These are phyloP conservation scores for Melieria crassipennis DNA, from an alignment of 2,888 invertebrate species.

Conservation along the genomic window DNA sequence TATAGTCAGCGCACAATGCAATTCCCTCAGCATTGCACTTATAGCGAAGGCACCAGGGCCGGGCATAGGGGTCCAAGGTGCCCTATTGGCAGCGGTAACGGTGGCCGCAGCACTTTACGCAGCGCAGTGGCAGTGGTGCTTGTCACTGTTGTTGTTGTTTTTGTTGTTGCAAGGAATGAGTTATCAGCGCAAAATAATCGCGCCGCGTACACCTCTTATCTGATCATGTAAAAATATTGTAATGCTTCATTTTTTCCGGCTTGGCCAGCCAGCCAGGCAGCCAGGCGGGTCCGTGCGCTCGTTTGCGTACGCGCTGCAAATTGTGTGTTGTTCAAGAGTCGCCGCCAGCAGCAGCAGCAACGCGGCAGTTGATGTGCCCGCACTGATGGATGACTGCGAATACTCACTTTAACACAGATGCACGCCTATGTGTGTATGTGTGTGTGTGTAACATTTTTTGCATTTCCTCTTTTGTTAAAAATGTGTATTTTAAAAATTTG, in stretches of 20 bases:
- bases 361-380: neutral
- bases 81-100: no score
- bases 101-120: slow-evolving; percentile 18
- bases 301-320: no score
- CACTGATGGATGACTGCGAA: neutral
- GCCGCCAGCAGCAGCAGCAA: neutral
- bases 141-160: neutral
- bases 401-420: neutral
- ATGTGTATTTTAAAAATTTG: no score
- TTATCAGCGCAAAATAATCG: slow-evolving; percentile 63
- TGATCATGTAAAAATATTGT: slow-evolving; percentile 63
- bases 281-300: no score
- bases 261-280: slow-evolving; percentile 15
- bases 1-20: neutral
- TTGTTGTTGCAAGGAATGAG: slow-evolving; percentile 28
- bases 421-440: neutral
- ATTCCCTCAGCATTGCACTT: no score
- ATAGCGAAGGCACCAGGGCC: no score
- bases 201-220: slow-evolving; percentile 49
- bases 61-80: no score
- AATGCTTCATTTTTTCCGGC: slow-evolving; percentile 63
- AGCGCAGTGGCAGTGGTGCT: neutral
- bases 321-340: slow-evolving; percentile 13
- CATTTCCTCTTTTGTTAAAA: no score
- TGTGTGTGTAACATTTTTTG: no score